phyloP scores from a whole-genome alignment of 2,888 invertebrate genomes.

The Trichogramma dendrolimi region DNA sequence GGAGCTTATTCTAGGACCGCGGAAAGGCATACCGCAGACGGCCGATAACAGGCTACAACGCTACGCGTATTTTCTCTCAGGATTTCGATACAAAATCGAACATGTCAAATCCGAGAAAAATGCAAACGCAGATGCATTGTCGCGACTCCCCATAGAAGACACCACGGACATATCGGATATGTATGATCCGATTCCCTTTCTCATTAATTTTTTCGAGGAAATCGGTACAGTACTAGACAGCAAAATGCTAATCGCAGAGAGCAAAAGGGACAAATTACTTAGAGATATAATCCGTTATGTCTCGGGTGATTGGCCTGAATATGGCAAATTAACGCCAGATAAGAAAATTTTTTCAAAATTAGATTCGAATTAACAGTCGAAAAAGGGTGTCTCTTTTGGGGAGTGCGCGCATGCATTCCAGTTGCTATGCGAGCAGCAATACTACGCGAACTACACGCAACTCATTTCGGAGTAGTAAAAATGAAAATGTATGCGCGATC shows the following conservation, averaged over 20 bases:
- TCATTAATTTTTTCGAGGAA: slow-evolving; percentile 23
- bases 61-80: slow-evolving; percentile 32
- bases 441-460: slow-evolving; percentile 22
- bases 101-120: slow-evolving; percentile 15
- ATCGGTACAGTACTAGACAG: background rate
- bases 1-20: slow-evolving; percentile 35
- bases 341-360: slow-evolving; percentile 2
- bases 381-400: slow-evolving; percentile 27
- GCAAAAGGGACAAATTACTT: background rate
- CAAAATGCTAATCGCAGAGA: slow-evolving; percentile 16
- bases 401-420: slow-evolving; percentile 21
- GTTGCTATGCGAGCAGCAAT: slow-evolving; percentile 14
- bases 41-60: slow-evolving; percentile 34
- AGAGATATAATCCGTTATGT: background rate
- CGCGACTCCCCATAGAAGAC: slow-evolving; percentile 17
- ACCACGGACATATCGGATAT: slow-evolving; percentile 1
- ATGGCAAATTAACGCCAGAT: background rate
- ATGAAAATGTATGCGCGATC: slow-evolving; percentile 29
- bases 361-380: slow-evolving; percentile 23
- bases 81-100: slow-evolving; percentile 18
- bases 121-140: slow-evolving; percentile 19
- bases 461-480: slow-evolving; percentile 30
- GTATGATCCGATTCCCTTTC: slow-evolving; percentile 3
- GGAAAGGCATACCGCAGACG: slow-evolving; percentile 30
- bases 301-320: background rate